Evolutionary conservation across 2,797 vertebrate genomes (phyloP), one percentile per base, ranked within the genome.

Genomic region (Xerus rutilus): DNA sequence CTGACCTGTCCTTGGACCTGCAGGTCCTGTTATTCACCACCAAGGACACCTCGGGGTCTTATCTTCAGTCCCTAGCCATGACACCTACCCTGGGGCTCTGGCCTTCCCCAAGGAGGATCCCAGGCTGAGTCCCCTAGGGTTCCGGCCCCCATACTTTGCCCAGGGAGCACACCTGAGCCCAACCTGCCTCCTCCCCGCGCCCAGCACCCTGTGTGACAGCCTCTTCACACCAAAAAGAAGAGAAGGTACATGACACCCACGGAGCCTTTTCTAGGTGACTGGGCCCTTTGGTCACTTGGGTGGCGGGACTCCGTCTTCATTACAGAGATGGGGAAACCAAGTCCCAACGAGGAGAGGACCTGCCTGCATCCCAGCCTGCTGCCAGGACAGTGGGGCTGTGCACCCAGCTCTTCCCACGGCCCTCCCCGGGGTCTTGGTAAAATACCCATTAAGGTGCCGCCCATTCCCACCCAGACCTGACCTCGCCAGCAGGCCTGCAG

Each of bases 141-240:
- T 21, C 39, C 35, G 1, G 7, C 78, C 8, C 12, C 30, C 3
- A 15, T 23, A 39, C 18, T 30, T n/a, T 7, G 1, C 30, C 69
- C 3, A 1, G 13, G 43, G 17, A 12, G 25, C 81, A 72, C 21
- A 20, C 1, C 13, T 23, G 39, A 30, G 23, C 1, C 21, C 3
- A 1, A 5, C 28, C 8, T 25, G 20, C 32, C 9, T 6, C 72
- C 32, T 2, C 1, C 15, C 10, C 13, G 3, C 1, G 9, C n/a
- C 20, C 5, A 1, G 4, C 1, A 0, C 28, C 14, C 72, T 10
- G 39, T 1, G 0, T 0, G 0, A 39, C 1, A 5, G 39, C n/a
- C 67, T 67, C 70, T 3, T 59, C 20, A 17, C 15, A 2, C 11
- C 28, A 65, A 15, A 17, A 5, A 11, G 25, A 5, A 21, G 23